Evolutionary conservation across 2,888 invertebrate species (phyloP).

Genomic region (Eudasyphora cyanicolor): DNA sequence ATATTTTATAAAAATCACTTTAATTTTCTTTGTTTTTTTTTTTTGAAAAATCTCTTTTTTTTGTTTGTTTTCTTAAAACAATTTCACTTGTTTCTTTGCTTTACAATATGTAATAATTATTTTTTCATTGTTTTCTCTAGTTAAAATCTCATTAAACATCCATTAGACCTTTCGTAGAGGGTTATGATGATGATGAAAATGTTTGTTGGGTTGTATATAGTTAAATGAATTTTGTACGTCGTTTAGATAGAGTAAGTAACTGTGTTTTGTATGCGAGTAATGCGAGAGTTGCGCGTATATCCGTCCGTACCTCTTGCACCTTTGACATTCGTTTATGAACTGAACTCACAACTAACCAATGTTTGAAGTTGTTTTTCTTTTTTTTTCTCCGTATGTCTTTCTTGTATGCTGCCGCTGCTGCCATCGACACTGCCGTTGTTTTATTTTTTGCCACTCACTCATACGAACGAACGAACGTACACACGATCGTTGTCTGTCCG

Average conservation of each 20-base stretch:
- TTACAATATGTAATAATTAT: too few relatives aligned
- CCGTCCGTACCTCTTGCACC: slow-evolving; percentile 72
- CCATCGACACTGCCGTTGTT: too few relatives aligned
- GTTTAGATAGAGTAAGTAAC: not conserved
- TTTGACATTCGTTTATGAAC: slow-evolving; percentile 77
- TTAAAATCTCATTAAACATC: slow-evolving; percentile 30
- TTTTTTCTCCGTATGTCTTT: slow-evolving; percentile 39
- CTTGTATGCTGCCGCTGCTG: too few relatives aligned
- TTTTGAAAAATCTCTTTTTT: not conserved
- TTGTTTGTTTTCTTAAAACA: not conserved
- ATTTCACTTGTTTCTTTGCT: not conserved
- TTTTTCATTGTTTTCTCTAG: slow-evolving; percentile 18
- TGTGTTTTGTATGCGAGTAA: not conserved
- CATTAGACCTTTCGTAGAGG: not conserved
- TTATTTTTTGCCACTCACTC: slow-evolving; percentile 47
- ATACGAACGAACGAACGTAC: slow-evolving; percentile 7
- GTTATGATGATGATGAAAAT: slow-evolving; percentile 17
- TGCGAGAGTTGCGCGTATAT: slow-evolving; percentile 52
- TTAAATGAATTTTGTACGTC: not conserved
- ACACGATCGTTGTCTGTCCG: too few relatives aligned
- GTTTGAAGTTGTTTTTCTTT: slow-evolving; percentile 73
- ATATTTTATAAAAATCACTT: not conserved
- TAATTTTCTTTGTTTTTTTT: slow-evolving; percentile 22
- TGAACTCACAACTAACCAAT: slow-evolving; percentile 70
- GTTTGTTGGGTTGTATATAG: slow-evolving; percentile 20